A percentile compares a stretch with the other conserved stretches of the same genome.
Conservation (phyloP, 2,888 invertebrate genomes). For the Steromphala cineraria region DNA sequence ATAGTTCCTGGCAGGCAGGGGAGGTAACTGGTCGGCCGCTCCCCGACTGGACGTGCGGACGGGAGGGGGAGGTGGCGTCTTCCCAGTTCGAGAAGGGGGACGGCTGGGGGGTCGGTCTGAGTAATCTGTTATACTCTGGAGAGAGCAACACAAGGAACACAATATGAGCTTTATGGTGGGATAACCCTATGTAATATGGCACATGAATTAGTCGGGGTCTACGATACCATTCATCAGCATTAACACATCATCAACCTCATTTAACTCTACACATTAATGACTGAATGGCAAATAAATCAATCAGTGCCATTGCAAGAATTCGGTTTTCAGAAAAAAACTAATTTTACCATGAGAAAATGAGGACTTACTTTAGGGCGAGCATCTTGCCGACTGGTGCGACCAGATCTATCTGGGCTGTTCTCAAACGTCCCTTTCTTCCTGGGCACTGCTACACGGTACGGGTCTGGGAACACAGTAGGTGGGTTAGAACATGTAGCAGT, state of each 20-base stretch:
- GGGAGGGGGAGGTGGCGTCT: conserved; percentile 69
- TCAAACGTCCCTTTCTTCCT: conserved; percentile 62
- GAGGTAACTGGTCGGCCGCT: conserved; percentile 53
- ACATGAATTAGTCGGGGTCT: no score
- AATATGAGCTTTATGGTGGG: no score
- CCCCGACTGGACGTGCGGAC: conserved; percentile 61
- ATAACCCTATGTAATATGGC: background rate
- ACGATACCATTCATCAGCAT: no score
- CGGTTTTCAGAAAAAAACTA: no score
- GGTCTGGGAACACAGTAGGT: no score
- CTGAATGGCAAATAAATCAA: no score
- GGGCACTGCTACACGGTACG: conserved; percentile 38
- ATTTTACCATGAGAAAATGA: no score
- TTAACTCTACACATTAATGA: no score
- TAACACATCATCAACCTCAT: no score
- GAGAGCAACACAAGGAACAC: background rate
- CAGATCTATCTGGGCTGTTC: conserved; percentile 33
- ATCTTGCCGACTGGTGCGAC: conserved; percentile 36
- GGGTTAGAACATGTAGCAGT: no score
- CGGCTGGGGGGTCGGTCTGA: conserved; percentile 61
- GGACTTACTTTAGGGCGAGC: conserved; percentile 48
- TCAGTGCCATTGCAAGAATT: no score
- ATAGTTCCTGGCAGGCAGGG: conserved; percentile 66
- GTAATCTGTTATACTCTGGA: conserved; percentile 63
- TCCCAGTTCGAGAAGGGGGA: conserved; percentile 59